Base-by-base conservation (phyloP, 2,797 vertebrate species). In the Allobates femoralis region DNA sequence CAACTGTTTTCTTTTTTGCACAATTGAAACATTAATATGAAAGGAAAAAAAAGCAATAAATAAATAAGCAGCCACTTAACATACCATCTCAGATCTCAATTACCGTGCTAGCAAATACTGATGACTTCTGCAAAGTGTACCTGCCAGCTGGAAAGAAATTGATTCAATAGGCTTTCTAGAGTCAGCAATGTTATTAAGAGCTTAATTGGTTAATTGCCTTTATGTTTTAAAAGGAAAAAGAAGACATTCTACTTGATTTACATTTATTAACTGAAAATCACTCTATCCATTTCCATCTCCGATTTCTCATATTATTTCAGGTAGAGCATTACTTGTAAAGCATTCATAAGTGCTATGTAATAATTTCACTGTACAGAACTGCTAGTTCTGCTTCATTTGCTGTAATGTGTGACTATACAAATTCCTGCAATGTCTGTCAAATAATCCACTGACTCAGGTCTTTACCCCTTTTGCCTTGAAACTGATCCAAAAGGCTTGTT, bases 211-310 rank as follows among this genome's bases (percentile, higher is more conserved):
- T 69, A 69, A 69, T 69, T 37, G 67, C 67, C 21, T 69, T 69
- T 69, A 69, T 69, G 67, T 69, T 69, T 67, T n/a, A 60, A 32
- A 19, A 37, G 15, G 66, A 28, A 69, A 69, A 69, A 34, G 51
- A 50, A 28, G n/a, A 41, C 6, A 26, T 5, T 60, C 46, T 56
- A 53, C 46, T 21, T 85, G 53, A 85, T 85, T 85, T 85, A 79
- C 51, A 79, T 85, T 85, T 85, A 85, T 73, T 79, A 85, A 85
- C 84, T 79, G 64, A 71, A 58, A 85, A 32, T 62, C 50, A 41
- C 77, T 80, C n/a, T 34, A 79, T 37, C 19, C 14, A n/a, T 69
- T 79, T 56, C 30, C 60, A 37, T n/a, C 50, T 53, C 62, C 11
- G 55, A 71, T 56, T 51, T 53, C 21, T 41, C 32, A 55, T 77